A percentile compares a stretch with the other conserved stretches of the same genome.
Evolutionary conservation across 2,888 invertebrate species (phyloP).

Genomic region (Microctonus brassicae): DNA sequence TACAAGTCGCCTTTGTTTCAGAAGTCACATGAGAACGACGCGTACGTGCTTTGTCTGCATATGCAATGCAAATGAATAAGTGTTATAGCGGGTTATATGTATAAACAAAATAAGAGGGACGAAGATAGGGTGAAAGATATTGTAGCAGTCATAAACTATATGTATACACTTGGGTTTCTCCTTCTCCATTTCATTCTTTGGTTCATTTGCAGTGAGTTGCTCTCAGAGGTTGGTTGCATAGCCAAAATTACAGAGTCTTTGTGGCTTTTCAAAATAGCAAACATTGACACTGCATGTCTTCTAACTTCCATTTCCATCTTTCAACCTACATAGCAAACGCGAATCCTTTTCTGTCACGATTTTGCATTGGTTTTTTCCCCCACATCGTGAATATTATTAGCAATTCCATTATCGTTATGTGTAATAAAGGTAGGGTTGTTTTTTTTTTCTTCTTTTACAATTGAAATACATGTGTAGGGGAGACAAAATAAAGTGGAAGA

Average conservation of each 20-base stretch:
- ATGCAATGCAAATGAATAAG: constrained; percentile 16
- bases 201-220: background rate
- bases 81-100: constrained; percentile 27
- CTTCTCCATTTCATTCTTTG: no score
- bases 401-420: no score
- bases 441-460: no score
- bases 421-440: no score
- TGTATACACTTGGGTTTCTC: background rate
- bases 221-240: constrained; percentile 18
- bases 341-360: no score
- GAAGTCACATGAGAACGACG: constrained; percentile 15
- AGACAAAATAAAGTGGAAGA: no score
- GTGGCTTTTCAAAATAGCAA: constrained; percentile 43
- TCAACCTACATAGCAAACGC: constrained; percentile 5
- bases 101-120: constrained; percentile 37
- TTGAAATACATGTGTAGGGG: no score
- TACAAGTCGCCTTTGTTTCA: constrained; percentile 26
- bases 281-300: constrained; percentile 40
- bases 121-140: background rate
- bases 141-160: constrained; percentile 9
- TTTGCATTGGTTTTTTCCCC: background rate
- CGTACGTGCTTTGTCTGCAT: constrained; percentile 25
- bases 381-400: no score
- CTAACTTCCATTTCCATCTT: background rate
- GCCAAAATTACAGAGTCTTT: constrained; percentile 45